Evolutionary conservation across 2,113 vertebrate genomes (phyloP).

Genomic region (Hoplias malabaricus): DNA sequence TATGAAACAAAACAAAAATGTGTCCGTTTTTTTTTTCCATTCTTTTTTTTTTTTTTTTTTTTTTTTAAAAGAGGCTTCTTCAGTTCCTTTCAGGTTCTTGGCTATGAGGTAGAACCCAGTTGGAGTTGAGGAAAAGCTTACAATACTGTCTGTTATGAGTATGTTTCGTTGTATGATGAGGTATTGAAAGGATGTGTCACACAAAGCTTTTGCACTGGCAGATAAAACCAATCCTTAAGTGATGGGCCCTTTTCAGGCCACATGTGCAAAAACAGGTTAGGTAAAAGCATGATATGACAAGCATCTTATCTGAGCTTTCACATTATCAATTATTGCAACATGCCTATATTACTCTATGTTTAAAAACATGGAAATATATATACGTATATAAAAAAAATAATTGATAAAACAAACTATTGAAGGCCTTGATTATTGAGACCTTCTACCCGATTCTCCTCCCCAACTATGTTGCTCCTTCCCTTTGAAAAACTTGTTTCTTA

Average conservation of each 20-base stretch:
- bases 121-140: conserved; percentile 63
- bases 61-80: conserved; percentile 61
- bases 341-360: conserved; percentile 82
- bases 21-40: conserved; percentile 39
- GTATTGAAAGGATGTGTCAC: conserved; percentile 78
- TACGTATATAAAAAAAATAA: conserved; percentile 50
- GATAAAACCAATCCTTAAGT: conserved; percentile 77
- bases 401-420: conserved; percentile 60
- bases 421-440: conserved; percentile 75
- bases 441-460: conserved; percentile 49
- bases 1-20: conserved; percentile 44
- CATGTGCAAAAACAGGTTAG: conserved; percentile 81
- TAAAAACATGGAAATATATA: conserved; percentile 74
- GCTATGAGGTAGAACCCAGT: conserved; percentile 81
- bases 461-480: conserved; percentile 71
- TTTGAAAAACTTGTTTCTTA: conserved; percentile 66
- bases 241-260: conserved; percentile 69
- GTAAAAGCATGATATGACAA: conserved; percentile 81
- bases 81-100: conserved; percentile 73
- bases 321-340: conserved; percentile 85
- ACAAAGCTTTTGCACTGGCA: conserved; percentile 75
- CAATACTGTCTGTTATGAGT: conserved; percentile 79
- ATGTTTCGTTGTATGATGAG: conserved; percentile 76
- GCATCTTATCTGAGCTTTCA: conserved; percentile 81
- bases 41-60: conserved; percentile 51